Evolutionary conservation across 2,113 vertebrate genomes (phyloP), one percentile per base, ranked within the genome.

Genomic region (Oncorhynchus gorbuscha): DNA sequence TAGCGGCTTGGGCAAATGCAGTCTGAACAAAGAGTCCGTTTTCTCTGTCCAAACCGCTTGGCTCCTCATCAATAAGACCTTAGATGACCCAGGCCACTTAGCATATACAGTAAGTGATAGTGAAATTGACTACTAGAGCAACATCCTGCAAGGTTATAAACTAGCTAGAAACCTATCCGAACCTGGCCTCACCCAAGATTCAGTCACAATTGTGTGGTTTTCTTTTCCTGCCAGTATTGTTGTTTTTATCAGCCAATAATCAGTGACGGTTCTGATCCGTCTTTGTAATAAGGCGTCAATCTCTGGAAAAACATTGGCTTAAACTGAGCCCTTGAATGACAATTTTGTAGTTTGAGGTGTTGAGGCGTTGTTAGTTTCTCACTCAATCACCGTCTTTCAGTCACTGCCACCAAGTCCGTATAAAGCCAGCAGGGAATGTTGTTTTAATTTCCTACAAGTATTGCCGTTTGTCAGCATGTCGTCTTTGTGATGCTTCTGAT

Each of bases 1-100:
- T 3, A 45, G 39, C 39, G 39, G 39, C 64, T 72, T 66, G 66
- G 49, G 28, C n/a, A n/a, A 6, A 6, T 30, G 26, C 74, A 77
- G 59, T 35, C 55, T 72, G 51, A 66, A 80, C 80, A 81, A 73
- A 79, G 73, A 66, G 65, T 35, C 26, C 3, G 32, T 72, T 39
- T 0, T 5, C 30, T 76, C 73, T 59, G 71, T 72, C 32, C 71
- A 67, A 67, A 55, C 64, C 71, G 35, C n/a, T 69, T 71, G 74
- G 75, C 39, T 73, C 69, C 49, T 51, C 51, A 74, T 69, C 71
- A 75, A 75, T 11, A 45, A 45, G 39, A 45, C 8, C 9, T 45
- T 11, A 45, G 39, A 11, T 45, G 39, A 45, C 9, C 39, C 39
- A 45, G 39, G 39, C 9, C 39, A 11, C 39, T 11, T 2, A 12